Base-by-base conservation (phyloP, 1,140 invertebrate genomes). In the Drosophila sulfurigaster region DNA sequence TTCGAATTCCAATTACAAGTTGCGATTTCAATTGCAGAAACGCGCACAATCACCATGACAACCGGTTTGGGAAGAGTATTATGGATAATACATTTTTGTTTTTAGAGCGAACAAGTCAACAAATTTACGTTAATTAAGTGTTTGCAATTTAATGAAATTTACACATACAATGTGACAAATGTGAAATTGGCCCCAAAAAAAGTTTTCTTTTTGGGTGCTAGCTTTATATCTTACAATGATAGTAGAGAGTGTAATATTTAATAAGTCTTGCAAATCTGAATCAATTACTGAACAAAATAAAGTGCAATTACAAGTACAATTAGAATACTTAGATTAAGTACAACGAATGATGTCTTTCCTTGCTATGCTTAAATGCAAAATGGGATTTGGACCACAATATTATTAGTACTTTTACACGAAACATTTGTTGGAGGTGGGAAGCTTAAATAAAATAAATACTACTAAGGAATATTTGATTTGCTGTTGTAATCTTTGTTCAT, bases 31-130 rank as follows among this genome's bases (percentile, higher is more conserved):
- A 70, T 81, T 68, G 16, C 6, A 32, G 3, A 64, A 62, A 30
- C 13, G 62, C 69, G 69, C 69, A 72, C 69, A 73, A 52, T 73
- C 70, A 73, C 32, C 70, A 58, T 73, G 70, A 67, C 70, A 38
- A 45, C 35, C n/a, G 2, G 13, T 48, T 25, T 38, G 35, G 35
- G 35, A 3, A 38, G 35, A 38, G 35, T 38, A 10, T 38, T 10
- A 25, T 25, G 20, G 35, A 38, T 38, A 38, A 7, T 38, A 8
- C 32, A 8, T 11, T 58, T 41, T 43, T 32, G 7, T 10, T 43
- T 56, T 45, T 7, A 4, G 16, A 6, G 11, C 8, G n/a, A 57
- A 35, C 15, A 25, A 54, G 20, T 45, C 11, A 52, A 25, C 11
- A 25, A 51, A 56, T 46, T 41, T 45, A 2, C 28, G 30, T 57